phyloP scores from a whole-genome alignment of 1,140 invertebrate species.

The Brachionus sp. region DNA sequence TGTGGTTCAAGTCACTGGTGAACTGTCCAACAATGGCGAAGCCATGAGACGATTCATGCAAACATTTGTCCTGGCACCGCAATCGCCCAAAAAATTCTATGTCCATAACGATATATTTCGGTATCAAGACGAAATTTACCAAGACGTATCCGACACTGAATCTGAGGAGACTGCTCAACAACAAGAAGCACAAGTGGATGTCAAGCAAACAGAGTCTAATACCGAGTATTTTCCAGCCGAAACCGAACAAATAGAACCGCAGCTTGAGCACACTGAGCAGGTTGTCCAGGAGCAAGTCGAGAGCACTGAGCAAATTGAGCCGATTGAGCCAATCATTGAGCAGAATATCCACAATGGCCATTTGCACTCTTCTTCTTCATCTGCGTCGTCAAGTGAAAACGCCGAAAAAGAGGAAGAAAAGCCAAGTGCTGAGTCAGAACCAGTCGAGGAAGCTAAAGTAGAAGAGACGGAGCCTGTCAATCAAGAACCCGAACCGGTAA shows the following conservation, averaged over 20 bases:
- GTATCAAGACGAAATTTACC: constrained; percentile 82
- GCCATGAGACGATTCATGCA: constrained; percentile 95
- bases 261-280: not conserved
- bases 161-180: not conserved
- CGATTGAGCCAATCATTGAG: not conserved
- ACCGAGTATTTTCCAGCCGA: not conserved
- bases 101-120: constrained; percentile 98
- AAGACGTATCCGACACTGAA: constrained; percentile 60
- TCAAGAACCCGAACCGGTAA: not conserved
- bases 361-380: constrained; percentile 8
- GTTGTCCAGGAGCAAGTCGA: not conserved
- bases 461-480: not conserved
- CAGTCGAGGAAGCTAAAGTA: not conserved
- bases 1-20: constrained; percentile 85
- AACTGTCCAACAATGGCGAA: constrained; percentile 88
- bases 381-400: not conserved
- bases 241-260: not conserved
- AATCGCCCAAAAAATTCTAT: constrained; percentile 92
- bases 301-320: not conserved
- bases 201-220: not conserved
- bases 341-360: not conserved
- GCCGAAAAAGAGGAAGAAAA: constrained; percentile 11
- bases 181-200: not conserved
- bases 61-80: constrained; percentile 89
- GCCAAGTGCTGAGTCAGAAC: not conserved